Percentiles rank a stretch among this genome's conserved stretches.
These are phyloP conservation scores for Brachyalestes nurse DNA, from an alignment of 2,797 vertebrate genomes.

Conservation along the genomic window DNA sequence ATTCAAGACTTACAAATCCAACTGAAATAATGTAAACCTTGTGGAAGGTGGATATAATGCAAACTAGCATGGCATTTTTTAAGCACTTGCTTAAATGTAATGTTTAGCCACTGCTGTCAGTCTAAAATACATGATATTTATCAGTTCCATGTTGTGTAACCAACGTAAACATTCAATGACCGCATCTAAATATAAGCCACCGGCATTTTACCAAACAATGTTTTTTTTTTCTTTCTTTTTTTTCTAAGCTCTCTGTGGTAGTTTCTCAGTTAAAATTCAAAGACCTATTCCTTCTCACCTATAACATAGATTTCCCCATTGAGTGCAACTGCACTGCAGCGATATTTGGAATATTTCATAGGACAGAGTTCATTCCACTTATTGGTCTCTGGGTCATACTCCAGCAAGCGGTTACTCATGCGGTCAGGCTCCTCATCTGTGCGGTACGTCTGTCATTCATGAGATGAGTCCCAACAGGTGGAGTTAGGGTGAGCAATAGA, in stretches of 20 bases:
- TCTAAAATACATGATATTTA: neutral
- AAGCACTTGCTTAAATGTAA: neutral
- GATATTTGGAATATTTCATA: conserved; percentile 96
- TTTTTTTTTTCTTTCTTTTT: neutral
- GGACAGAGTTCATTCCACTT: conserved; percentile 87
- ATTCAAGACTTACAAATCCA: neutral
- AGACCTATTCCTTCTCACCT: conserved; percentile 79
- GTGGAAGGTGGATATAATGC: neutral
- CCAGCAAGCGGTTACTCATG: conserved; percentile 90
- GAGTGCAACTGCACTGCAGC: conserved; percentile 88
- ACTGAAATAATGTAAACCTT: neutral
- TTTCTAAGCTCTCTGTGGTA: neutral
- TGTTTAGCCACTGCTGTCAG: neutral
- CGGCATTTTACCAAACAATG: neutral
- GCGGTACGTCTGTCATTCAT: conserved; percentile 78
- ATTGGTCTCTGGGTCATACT: conserved; percentile 89
- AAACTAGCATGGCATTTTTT: neutral
- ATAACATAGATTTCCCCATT: conserved; percentile 92
- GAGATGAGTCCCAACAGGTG: conserved; percentile 67
- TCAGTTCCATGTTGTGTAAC: neutral
- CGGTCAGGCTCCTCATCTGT: conserved; percentile 95
- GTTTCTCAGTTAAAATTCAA: neutral
- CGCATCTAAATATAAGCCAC: neutral
- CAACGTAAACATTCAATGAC: neutral
- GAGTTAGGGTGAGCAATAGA: conserved; percentile 40